Base-by-base conservation (phyloP, 2,888 invertebrate genomes). In the Eugnorisma glareosa region DNA sequence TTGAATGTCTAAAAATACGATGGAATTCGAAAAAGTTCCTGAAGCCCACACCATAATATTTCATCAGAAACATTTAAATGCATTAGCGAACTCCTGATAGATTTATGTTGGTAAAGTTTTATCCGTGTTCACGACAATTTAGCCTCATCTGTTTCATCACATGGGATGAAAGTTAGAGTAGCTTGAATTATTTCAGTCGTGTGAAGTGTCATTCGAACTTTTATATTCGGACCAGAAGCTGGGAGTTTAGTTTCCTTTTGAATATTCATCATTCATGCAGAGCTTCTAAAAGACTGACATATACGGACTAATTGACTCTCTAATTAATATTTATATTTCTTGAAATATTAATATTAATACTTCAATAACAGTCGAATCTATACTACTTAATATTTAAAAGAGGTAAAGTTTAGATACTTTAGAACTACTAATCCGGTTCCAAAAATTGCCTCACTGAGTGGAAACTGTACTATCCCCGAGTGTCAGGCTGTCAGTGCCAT, bases 1-100 rank as follows among this genome's bases (percentile, higher is more conserved):
- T 82, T 76, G 68, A 69, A 68, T 3, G 15, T 72, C 68, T 82
- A 69, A 77, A 85, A 82, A 69, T 82, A 85, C 43, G 54, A 82
- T 40, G 51, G 59, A 40, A 72, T 81, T 13, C 54, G 2, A 66
- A 85, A 70, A 67, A 75, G 18, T 75, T 70, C 48, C 54, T n/a
- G 48, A 64, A 73, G 59, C 70, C 64, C 59, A 67, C 61, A 61
- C 28, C 70, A 61, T 48, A 45, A 75, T 45, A 73, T 79, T 77
- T 86, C 74, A 61, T 63, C 66, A 37, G 48, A 67, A 67, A 67
- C 37, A 67, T 73, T 75, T 75, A 61, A 69, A 71, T 66, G 37
- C 31, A 75, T 83, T 83, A 82, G 82, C 54, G 40, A 82, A 83
- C 66, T 74, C 74, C 40, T 37, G 66, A 78, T 59, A 37, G 83